These are phyloP conservation scores for Noctilio leporinus DNA, from an alignment of 2,113 vertebrate species.

Conservation along the genomic window DNA sequence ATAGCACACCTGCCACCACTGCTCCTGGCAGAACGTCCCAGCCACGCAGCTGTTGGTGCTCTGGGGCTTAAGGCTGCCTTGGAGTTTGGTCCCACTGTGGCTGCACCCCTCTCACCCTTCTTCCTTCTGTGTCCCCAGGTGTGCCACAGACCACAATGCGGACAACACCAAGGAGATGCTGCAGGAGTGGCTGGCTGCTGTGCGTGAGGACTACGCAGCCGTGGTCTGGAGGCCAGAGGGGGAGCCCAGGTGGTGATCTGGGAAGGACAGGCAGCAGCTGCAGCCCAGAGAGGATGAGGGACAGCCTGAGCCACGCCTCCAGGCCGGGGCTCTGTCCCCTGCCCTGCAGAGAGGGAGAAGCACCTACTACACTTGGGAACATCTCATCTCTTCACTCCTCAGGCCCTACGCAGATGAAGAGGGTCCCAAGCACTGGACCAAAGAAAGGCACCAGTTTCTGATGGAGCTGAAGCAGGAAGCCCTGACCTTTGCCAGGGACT, in stretches of 20 bases:
- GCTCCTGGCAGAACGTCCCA: not conserved
- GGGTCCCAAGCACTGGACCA: slow-evolving; percentile 95
- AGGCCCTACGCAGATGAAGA: slow-evolving; percentile 91
- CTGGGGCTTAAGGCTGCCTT: not conserved
- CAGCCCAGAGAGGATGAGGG: not conserved
- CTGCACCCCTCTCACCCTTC: not conserved
- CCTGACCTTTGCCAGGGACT: slow-evolving; percentile 86
- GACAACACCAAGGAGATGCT: slow-evolving; percentile 91
- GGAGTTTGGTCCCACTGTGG: not conserved
- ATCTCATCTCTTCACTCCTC: not conserved
- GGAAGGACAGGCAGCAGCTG: not conserved
- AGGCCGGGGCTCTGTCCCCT: not conserved
- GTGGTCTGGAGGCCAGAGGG: slow-evolving; percentile 88
- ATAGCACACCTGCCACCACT: accelerated
- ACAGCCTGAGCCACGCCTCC: not conserved
- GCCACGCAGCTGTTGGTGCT: not conserved
- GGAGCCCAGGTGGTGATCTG: slow-evolving; percentile 82
- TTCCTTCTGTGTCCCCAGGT: slow-evolving; percentile 78
- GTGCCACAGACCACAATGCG: slow-evolving; percentile 90
- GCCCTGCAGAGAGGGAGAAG: no score
- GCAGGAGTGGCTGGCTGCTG: slow-evolving; percentile 87
- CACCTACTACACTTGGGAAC: accelerated
- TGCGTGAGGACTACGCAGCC: slow-evolving; percentile 85
- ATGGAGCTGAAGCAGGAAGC: slow-evolving; percentile 96
- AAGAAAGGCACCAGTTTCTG: slow-evolving; percentile 89